phyloP scores from a whole-genome alignment of 2,888 invertebrate genomes.

The Physocephala rufipes region DNA sequence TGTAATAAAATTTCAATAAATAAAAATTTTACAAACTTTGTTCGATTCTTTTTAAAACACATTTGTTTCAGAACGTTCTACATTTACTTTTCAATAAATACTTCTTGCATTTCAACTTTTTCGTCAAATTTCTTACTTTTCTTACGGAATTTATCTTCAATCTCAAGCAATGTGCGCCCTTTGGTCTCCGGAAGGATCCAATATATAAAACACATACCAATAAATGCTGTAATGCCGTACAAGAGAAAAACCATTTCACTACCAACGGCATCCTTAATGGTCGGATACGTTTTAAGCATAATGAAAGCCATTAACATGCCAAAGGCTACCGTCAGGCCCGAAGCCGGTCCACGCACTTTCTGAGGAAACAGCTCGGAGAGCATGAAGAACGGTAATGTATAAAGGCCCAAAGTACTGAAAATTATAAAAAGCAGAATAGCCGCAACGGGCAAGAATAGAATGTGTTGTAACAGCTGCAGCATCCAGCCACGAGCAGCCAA shows the following conservation, averaged over 20 bases:
- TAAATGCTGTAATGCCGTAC: slow-evolving; percentile 70
- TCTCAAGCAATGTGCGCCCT: slow-evolving; percentile 74
- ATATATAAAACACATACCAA: slow-evolving; percentile 71
- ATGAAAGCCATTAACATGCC: slow-evolving; percentile 73
- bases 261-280: slow-evolving; percentile 70
- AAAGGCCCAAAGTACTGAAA: slow-evolving; percentile 67
- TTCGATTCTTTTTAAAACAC: background rate
- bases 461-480: slow-evolving; percentile 42
- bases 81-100: slow-evolving; percentile 43
- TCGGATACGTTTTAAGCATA: slow-evolving; percentile 75
- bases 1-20: too few relatives aligned
- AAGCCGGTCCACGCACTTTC: slow-evolving; percentile 72
- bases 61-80: background rate
- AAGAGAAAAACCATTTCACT: slow-evolving; percentile 72
- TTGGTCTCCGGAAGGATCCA: slow-evolving; percentile 76
- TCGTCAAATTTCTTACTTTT: slow-evolving; percentile 37
- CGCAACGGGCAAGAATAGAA: slow-evolving; percentile 57
- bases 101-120: slow-evolving; percentile 54
- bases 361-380: slow-evolving; percentile 78
- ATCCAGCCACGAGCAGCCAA: slow-evolving; percentile 68
- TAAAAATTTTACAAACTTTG: background rate
- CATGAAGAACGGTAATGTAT: slow-evolving; percentile 79
- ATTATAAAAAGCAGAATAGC: slow-evolving; percentile 63
- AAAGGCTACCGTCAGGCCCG: slow-evolving; percentile 74
- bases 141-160: slow-evolving; percentile 68